Evolutionary conservation across 1,140 invertebrate genomes (phyloP), one percentile per base, ranked within the genome.

Genomic region (Condylostylus longicornis): DNA sequence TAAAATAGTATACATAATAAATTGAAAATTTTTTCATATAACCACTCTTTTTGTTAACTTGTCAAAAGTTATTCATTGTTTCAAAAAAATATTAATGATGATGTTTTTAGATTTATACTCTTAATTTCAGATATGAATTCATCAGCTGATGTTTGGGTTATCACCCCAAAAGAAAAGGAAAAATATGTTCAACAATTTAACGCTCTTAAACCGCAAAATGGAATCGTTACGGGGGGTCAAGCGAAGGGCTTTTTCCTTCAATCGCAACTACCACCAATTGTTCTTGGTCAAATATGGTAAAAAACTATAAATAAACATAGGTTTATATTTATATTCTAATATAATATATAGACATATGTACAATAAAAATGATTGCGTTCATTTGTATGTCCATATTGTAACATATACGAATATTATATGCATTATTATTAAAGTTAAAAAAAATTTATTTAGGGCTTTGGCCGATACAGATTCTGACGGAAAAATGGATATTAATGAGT

Each of bases 401-500:
- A n/a, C n/a, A n/a, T n/a, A n/a, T n/a, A n/a, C n/a, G n/a, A n/a
- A n/a, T n/a, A n/a, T n/a, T n/a, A n/a, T n/a, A n/a, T n/a, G n/a
- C n/a, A n/a, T n/a, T n/a, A n/a, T n/a, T n/a, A n/a, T n/a, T 35
- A 23, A 12, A 23, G 14, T 14, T 7, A 34, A 34, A 21, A 34
- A 34, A 2, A 34, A 20, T 40, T 37, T 40, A 63, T 66, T 33
- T 50, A 90, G 87, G 87, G 70, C 71, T 30, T 62, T 98, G 29
- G 89, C 93, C 13, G 94, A 98, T 64, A 83, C 88, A 34, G 90
- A 97, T 66, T 75, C 81, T 28, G 94, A 98, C 77, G 94, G 94
- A 1, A 89, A 87, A 67, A 83, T 98, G 77, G 85, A 97, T 61
- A 76, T 89, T 32, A 82, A 83, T 54, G 94, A 98, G 64, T 98